A percentile compares a stretch with the other conserved stretches of the same genome.
phyloP scores from a whole-genome alignment of 2,797 vertebrate genomes.

The Corythornis leucogaster region DNA sequence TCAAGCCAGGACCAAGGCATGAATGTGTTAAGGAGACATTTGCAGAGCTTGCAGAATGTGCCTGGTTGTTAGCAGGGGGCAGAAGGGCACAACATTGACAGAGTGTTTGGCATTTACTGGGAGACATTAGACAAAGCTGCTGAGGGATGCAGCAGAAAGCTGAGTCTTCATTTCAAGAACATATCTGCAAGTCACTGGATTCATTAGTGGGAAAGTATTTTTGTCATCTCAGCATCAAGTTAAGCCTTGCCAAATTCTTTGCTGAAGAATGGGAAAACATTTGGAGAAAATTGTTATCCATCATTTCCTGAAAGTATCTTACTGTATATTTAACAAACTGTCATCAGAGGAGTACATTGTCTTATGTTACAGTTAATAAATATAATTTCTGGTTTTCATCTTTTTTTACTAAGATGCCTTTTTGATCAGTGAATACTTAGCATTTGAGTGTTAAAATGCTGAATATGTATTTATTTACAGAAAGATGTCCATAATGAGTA shows the following conservation, averaged over 20 bases:
- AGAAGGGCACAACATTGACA: neutral
- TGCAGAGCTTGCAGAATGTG: neutral
- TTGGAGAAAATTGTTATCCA: neutral
- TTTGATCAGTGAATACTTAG: neutral
- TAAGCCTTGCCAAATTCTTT: neutral
- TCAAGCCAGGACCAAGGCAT: neutral
- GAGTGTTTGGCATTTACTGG: neutral
- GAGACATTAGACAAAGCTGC: neutral
- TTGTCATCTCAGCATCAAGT: neutral
- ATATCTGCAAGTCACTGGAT: neutral
- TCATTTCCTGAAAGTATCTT: neutral
- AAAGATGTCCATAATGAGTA: neutral
- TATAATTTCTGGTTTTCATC: neutral
- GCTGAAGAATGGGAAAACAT: neutral
- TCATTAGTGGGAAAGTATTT: neutral
- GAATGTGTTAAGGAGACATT: neutral
- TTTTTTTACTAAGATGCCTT: neutral
- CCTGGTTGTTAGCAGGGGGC: neutral
- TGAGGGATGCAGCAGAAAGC: neutral
- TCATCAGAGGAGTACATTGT: neutral
- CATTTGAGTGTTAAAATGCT: neutral
- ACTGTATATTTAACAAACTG: neutral
- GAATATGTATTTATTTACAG: neutral
- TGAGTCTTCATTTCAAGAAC: rapidly evolving
- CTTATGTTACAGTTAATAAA: neutral